Evolutionary conservation across 2,888 invertebrate species (phyloP).

Genomic region (Hypena proboscidalis): DNA sequence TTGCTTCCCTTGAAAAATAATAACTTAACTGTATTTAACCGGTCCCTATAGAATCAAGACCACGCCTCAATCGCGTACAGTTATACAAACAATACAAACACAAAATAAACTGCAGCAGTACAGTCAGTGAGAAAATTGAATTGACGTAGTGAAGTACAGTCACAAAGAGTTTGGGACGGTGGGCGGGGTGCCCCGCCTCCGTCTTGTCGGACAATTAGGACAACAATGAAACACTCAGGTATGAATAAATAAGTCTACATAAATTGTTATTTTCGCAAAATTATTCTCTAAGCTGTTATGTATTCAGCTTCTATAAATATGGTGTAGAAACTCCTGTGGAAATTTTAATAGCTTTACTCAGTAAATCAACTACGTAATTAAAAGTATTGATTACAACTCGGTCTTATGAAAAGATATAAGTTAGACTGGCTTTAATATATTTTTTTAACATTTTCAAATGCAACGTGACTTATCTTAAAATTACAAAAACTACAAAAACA

Average conservation of each 20-base stretch:
- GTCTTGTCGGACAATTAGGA: slow-evolving; percentile 69
- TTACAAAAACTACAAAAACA: too few relatives aligned
- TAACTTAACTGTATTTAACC: background rate
- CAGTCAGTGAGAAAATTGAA: slow-evolving; percentile 60
- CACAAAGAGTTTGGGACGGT: slow-evolving; percentile 65
- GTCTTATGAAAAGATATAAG: too few relatives aligned
- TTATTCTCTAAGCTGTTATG: background rate
- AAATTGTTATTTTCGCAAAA: slow-evolving; percentile 17
- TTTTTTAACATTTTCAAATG: too few relatives aligned
- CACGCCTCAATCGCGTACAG: slow-evolving; percentile 55
- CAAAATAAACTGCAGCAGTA: slow-evolving; percentile 68
- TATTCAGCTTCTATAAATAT: background rate
- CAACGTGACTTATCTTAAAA: too few relatives aligned
- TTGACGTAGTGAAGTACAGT: slow-evolving; percentile 59
- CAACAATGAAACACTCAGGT: slow-evolving; percentile 66
- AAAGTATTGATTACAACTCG: too few relatives aligned
- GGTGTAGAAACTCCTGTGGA: too few relatives aligned
- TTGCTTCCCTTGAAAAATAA: background rate
- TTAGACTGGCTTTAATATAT: too few relatives aligned
- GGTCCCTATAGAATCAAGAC: slow-evolving; percentile 27
- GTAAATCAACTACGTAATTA: too few relatives aligned
- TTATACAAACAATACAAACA: slow-evolving; percentile 77
- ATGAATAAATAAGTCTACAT: slow-evolving; percentile 69
- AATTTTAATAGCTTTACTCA: too few relatives aligned
- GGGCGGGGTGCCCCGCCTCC: slow-evolving; percentile 77